Percentiles rank a stretch among this genome's conserved stretches.
Conservation (phyloP, 2,888 invertebrate genomes). For the Luperina nickerlii region DNA sequence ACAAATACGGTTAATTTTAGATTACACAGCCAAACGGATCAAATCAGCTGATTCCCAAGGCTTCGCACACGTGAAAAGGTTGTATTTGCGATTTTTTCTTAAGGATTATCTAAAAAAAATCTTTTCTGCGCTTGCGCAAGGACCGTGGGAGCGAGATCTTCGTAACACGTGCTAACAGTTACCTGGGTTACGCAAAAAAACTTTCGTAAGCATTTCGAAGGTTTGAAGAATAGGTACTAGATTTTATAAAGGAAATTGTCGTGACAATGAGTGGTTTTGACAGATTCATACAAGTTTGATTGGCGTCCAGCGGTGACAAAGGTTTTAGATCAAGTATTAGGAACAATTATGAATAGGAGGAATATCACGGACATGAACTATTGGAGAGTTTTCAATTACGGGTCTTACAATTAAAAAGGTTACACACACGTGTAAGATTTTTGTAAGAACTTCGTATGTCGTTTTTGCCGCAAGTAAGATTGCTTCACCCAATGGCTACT, state of each 20-base stretch:
- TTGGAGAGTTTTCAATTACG: slow-evolving; percentile 2
- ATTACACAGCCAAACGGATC: slow-evolving; percentile 13
- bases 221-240: slow-evolving; percentile 55
- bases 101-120: slow-evolving; percentile 75
- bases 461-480: not conserved
- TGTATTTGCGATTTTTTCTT: slow-evolving; percentile 80
- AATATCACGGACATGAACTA: slow-evolving; percentile 13
- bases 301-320: slow-evolving; percentile 68
- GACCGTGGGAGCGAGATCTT: slow-evolving; percentile 81
- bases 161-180: slow-evolving; percentile 78
- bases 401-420: slow-evolving; percentile 10
- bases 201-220: slow-evolving; percentile 59
- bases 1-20: slow-evolving; percentile 21
- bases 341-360: slow-evolving; percentile 13
- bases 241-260: slow-evolving; percentile 49
- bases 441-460: not conserved
- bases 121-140: slow-evolving; percentile 80
- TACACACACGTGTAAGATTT: slow-evolving; percentile 19
- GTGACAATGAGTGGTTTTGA: slow-evolving; percentile 63
- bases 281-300: slow-evolving; percentile 72
- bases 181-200: slow-evolving; percentile 78
- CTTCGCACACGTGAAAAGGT: slow-evolving; percentile 81
- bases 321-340: slow-evolving; percentile 39
- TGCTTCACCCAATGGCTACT: not conserved
- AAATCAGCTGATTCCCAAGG: slow-evolving; percentile 86